Conservation (phyloP, 2,888 invertebrate genomes). For the Volucella inflata region DNA sequence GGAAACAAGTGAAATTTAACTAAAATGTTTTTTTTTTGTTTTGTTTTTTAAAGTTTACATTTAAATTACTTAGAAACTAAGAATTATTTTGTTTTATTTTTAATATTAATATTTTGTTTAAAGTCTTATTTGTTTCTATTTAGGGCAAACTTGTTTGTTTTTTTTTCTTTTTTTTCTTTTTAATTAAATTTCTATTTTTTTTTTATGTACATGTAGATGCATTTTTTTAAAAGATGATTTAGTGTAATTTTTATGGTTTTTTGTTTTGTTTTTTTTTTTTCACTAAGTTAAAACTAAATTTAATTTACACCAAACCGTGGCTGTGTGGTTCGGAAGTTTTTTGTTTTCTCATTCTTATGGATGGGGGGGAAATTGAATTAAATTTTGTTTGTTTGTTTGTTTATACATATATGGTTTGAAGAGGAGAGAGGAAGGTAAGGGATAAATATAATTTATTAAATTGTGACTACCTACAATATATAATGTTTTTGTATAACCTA, state of each 20-base stretch:
- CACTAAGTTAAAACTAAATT: constrained; percentile 42
- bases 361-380: constrained; percentile 25
- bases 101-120: constrained; percentile 70
- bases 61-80: constrained; percentile 69
- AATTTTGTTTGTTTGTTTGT: constrained; percentile 11
- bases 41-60: constrained; percentile 60
- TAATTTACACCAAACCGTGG: constrained; percentile 67
- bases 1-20: constrained; percentile 67
- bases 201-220: constrained; percentile 76
- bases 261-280: constrained; percentile 49
- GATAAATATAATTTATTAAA: constrained; percentile 76
- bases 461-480: constrained; percentile 76
- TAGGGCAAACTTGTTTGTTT: constrained; percentile 79
- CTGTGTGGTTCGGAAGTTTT: constrained; percentile 26
- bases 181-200: constrained; percentile 63
- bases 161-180: constrained; percentile 40
- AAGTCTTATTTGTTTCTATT: constrained; percentile 82
- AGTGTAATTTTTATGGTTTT: constrained; percentile 65
- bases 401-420: constrained; percentile 10
- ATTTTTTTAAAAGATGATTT: constrained; percentile 59
- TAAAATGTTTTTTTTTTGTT: constrained; percentile 42
- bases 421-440: constrained; percentile 35
- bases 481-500: constrained; percentile 62
- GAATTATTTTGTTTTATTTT: constrained; percentile 47
- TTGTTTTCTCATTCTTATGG: background rate